Conservation (phyloP, 2,113 vertebrate genomes). For the Strix aluco region DNA sequence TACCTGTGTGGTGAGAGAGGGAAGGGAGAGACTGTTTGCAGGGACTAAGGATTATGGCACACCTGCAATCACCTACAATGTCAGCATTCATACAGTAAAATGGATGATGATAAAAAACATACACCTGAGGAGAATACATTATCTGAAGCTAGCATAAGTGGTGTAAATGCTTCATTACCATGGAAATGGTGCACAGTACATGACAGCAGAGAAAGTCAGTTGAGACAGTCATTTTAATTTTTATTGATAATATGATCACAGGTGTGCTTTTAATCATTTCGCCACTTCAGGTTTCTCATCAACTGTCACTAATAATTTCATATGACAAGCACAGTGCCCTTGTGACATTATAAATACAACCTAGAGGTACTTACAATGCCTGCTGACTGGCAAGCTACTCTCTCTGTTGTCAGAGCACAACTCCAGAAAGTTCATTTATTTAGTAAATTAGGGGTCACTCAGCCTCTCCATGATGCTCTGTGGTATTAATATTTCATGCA, state of each 20-base stretch:
- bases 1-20: not conserved
- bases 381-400: not conserved
- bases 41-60: not conserved
- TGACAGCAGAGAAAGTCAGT: slow-evolving; percentile 32
- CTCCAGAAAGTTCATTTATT: not conserved
- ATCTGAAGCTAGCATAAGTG: not conserved
- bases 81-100: slow-evolving; percentile 31
- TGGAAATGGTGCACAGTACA: slow-evolving; percentile 24
- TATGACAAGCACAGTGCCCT: slow-evolving; percentile 25
- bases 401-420: not conserved
- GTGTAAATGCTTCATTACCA: slow-evolving; percentile 53
- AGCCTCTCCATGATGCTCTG: not conserved
- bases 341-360: slow-evolving; percentile 30
- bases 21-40: not conserved
- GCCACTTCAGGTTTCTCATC: slow-evolving; percentile 40
- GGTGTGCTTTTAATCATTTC: slow-evolving; percentile 71
- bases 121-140: not conserved
- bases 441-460: slow-evolving; percentile 17
- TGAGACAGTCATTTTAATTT: slow-evolving; percentile 66
- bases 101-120: slow-evolving; percentile 13
- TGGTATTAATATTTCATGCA: not conserved
- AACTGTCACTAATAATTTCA: slow-evolving; percentile 69
- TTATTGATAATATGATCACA: slow-evolving; percentile 71
- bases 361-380: not conserved
- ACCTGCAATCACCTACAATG: slow-evolving; percentile 25